Base-by-base conservation (phyloP, 2,113 vertebrate genomes). In the Leucoraja erinaceus region DNA sequence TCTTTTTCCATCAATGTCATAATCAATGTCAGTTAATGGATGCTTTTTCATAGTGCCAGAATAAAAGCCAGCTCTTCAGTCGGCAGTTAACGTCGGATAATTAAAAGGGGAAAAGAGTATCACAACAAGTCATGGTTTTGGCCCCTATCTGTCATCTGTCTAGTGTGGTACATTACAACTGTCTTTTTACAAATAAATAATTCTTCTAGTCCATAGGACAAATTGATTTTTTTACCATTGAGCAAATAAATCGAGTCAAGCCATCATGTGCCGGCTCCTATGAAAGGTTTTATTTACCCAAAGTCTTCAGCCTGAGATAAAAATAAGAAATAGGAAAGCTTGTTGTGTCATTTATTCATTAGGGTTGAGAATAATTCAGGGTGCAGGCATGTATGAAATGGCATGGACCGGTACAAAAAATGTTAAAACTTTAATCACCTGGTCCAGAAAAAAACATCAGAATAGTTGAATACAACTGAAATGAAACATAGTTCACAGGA, bases 11-110 rank as follows among this genome's bases (percentile, higher is more conserved):
- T 91, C 7, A 59, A 47, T 47, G 38, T 47, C 86, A 66, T 93
- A 95, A 95, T 95, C 94, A 95, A 0, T 93, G 93, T 93, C 63
- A 47, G 94, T 95, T 95, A 95, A 93, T 95, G 94, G 79, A n/a
- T 94, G 93, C 0, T 90, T 94, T 94, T 95, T 94, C 68, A 25
- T 93, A 16, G 47, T 94, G 93, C 93, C 74, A 90, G 78, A 93
- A 54, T 93, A 94, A 94, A 96, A 93, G 4, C 47, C 93, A 76
- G 31, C 18, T 7, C 56, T 93, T 94, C 94, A 94, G 88, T 94
- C 95, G 90, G 94, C 93, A 79, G 56, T 93, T 93, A 56, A 3
- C 0, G 3, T 94, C 94, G 94, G 93, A 94, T 88, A 95, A 93
- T 70, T 93, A 4, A 75, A 0, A 1, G 78, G 14, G 28, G 88